A percentile compares a stretch with the other conserved stretches of the same genome.
phyloP scores from a whole-genome alignment of 1,140 invertebrate genomes.

The Formica selysi region DNA sequence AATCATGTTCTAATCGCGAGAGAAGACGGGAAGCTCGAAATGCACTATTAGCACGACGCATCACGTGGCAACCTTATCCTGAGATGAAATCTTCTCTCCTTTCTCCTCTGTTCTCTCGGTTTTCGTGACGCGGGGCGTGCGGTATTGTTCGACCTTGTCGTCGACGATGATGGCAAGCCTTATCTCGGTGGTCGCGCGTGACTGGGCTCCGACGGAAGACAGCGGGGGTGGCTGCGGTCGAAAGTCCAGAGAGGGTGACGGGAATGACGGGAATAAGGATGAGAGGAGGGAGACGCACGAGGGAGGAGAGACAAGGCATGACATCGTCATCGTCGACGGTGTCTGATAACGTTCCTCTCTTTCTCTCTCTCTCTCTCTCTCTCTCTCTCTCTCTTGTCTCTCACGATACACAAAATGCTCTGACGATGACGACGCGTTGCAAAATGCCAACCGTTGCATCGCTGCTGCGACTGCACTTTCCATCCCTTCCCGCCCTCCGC shows the following conservation, averaged over 20 bases:
- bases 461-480: slow-evolving; percentile 69
- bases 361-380: neutral
- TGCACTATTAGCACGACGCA: slow-evolving; percentile 74
- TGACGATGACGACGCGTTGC: slow-evolving; percentile 39
- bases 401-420: slow-evolving; percentile 64
- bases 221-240: slow-evolving; percentile 43
- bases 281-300: neutral
- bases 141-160: slow-evolving; percentile 76
- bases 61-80: slow-evolving; percentile 69
- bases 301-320: neutral
- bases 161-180: slow-evolving; percentile 70
- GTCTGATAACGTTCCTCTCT: slow-evolving; percentile 65
- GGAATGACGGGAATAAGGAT: slow-evolving; percentile 33
- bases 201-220: slow-evolving; percentile 70
- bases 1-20: slow-evolving; percentile 21
- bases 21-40: slow-evolving; percentile 33
- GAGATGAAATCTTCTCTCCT: slow-evolving; percentile 51
- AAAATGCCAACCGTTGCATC: slow-evolving; percentile 52
- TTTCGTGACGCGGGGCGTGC: slow-evolving; percentile 27
- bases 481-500: neutral
- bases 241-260: slow-evolving; percentile 49
- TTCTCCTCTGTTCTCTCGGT: slow-evolving; percentile 28
- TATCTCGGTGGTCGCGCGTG: slow-evolving; percentile 78
- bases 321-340: neutral
- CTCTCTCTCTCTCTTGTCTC: neutral